phyloP scores from a whole-genome alignment of 1,140 invertebrate species.

The Nasonia giraulti region DNA sequence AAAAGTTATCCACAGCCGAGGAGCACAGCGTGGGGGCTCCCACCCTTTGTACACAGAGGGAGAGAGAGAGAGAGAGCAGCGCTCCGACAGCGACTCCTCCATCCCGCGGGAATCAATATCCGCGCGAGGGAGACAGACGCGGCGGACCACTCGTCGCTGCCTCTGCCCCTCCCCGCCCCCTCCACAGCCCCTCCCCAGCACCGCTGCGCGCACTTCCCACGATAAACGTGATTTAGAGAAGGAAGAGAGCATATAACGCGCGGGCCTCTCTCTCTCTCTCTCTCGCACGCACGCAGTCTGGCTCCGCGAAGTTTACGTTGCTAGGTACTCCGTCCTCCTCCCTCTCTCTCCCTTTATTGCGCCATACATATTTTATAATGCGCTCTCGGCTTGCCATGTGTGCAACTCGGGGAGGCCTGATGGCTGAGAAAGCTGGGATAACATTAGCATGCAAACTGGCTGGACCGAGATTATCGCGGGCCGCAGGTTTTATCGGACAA shows the following conservation, averaged over 20 bases:
- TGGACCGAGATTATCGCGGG: not conserved
- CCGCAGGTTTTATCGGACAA: not conserved
- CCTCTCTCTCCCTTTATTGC: not conserved
- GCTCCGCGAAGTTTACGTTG: not conserved
- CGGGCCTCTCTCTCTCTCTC: not conserved
- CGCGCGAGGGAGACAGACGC: conserved; percentile 60
- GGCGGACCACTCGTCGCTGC: conserved; percentile 34
- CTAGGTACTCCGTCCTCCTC: not conserved
- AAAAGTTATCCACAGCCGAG: not conserved
- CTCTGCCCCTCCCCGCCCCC: conserved; percentile 38
- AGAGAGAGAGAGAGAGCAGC: not conserved
- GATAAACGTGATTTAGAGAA: conserved; percentile 71
- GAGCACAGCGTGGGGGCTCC: too few species aligned
- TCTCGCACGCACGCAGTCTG: not conserved
- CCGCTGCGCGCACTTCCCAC: conserved; percentile 51
- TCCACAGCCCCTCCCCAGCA: conserved; percentile 26
- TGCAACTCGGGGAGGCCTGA: not conserved
- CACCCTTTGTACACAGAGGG: conserved; percentile 13
- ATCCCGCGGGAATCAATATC: conserved; percentile 74
- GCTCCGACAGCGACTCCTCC: conserved; percentile 64
- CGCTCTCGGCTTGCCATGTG: not conserved
- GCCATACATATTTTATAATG: not conserved
- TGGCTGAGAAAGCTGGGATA: not conserved
- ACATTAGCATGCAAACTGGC: not conserved
- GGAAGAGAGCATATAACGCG: conserved; percentile 39